Evolutionary conservation across 2,888 invertebrate genomes (phyloP).

Genomic region (Drosophila lutescens): DNA sequence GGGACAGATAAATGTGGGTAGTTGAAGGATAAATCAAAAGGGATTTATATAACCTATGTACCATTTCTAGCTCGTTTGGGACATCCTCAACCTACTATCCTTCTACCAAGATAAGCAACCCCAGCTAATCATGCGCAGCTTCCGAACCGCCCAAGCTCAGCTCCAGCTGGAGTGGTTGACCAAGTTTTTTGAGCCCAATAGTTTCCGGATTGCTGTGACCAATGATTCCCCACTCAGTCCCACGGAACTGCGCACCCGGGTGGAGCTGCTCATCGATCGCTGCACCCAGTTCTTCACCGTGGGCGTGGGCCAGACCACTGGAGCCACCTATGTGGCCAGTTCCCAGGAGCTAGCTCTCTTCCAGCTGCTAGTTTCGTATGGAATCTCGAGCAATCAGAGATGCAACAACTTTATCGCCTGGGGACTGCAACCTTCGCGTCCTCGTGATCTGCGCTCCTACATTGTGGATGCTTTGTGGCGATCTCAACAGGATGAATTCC

Average conservation of each 20-base stretch:
- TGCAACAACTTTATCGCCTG: conserved; percentile 84
- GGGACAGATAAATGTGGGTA: conserved; percentile 83
- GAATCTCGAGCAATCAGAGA: conserved; percentile 81
- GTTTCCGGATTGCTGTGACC: conserved; percentile 50
- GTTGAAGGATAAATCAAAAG: fast-evolving
- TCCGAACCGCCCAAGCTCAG: conserved; percentile 81
- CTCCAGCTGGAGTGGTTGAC: conserved; percentile 81
- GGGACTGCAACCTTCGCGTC: conserved; percentile 82
- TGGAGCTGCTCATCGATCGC: conserved; percentile 83
- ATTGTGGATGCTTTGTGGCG: conserved; percentile 81
- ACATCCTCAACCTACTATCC: conserved; percentile 82
- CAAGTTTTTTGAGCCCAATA: conserved; percentile 73
- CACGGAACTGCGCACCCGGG: conserved; percentile 81
- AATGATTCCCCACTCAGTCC: conserved; percentile 72
- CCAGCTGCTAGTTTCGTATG: conserved; percentile 80
- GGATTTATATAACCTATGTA: not conserved
- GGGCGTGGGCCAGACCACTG: conserved; percentile 49
- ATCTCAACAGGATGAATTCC: conserved; percentile 72
- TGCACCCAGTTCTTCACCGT: conserved; percentile 83
- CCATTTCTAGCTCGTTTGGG: conserved; percentile 81
- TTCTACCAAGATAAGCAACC: conserved; percentile 82
- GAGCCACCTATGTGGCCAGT: conserved; percentile 73
- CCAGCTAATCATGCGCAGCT: conserved; percentile 74
- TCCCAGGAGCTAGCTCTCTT: conserved; percentile 81
- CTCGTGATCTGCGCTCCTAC: conserved; percentile 79